Percentiles rank a stretch among this genome's conserved stretches.
phyloP scores from a whole-genome alignment of 2,797 vertebrate species.

The Kryptolebias ocellatus region DNA sequence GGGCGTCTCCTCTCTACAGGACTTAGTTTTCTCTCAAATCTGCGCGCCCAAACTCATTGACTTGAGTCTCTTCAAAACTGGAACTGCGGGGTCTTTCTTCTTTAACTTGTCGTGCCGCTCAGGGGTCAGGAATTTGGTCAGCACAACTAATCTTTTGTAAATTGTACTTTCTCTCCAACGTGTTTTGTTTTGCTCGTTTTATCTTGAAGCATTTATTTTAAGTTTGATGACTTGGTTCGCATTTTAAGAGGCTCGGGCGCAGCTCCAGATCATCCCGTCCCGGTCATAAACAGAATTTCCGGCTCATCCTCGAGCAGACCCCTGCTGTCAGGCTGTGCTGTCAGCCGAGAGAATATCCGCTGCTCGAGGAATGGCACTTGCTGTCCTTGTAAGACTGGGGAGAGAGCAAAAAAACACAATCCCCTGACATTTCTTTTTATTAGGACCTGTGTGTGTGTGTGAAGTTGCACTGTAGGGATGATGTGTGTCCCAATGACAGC shows the following conservation, averaged over 20 bases:
- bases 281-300: slow-evolving; percentile 49
- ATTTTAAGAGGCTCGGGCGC: slow-evolving; percentile 59
- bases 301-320: slow-evolving; percentile 33
- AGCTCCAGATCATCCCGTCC: slow-evolving; percentile 55
- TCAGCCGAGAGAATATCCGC: slow-evolving; percentile 39
- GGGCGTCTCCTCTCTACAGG: too few species aligned
- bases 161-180: too few species aligned
- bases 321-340: slow-evolving; percentile 41
- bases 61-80: too few species aligned
- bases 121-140: too few species aligned
- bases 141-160: too few species aligned
- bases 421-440: slow-evolving; percentile 20
- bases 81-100: too few species aligned
- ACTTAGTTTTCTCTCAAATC: too few species aligned
- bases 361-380: slow-evolving; percentile 20
- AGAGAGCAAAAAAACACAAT: slow-evolving; percentile 5
- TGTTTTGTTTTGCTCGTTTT: too few species aligned
- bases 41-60: too few species aligned
- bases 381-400: slow-evolving; percentile 8
- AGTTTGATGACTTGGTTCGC: slow-evolving; percentile 40
- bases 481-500: slow-evolving; percentile 34
- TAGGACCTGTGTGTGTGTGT: slow-evolving; percentile 32
- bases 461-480: slow-evolving; percentile 30
- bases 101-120: too few species aligned
- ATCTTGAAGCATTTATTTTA: slow-evolving; percentile 20